Conservation (phyloP, 1,140 invertebrate species). For the Euura saliciscinereae region DNA sequence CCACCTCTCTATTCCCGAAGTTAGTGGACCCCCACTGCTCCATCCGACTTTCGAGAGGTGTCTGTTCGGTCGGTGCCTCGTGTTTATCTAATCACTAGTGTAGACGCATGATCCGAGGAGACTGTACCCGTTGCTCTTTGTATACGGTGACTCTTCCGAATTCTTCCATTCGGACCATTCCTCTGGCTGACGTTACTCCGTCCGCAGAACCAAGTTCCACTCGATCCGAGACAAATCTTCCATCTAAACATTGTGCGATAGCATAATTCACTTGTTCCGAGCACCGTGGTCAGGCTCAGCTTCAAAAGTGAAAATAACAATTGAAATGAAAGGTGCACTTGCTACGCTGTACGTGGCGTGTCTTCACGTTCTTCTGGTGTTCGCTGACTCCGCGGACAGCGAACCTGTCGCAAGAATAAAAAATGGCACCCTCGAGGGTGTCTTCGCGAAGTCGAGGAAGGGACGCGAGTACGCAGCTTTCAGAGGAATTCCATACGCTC, state of each 20-base stretch:
- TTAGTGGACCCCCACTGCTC: background rate
- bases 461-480: conserved; percentile 58
- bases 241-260: too few relatives aligned
- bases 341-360: background rate
- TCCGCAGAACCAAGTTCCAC: too few relatives aligned
- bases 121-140: background rate
- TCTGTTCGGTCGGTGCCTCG: background rate
- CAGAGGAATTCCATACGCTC: conserved; percentile 65
- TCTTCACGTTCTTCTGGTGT: background rate
- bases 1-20: background rate
- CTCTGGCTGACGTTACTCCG: too few relatives aligned
- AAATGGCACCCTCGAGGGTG: conserved; percentile 53
- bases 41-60: background rate
- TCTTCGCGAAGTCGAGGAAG: conserved; percentile 41
- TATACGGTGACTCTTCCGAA: too few relatives aligned
- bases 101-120: background rate
- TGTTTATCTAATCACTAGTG: background rate
- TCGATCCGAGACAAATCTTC: too few relatives aligned
- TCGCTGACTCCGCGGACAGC: background rate
- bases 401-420: conserved; percentile 35
- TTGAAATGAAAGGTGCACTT: background rate
- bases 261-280: too few relatives aligned
- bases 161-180: too few relatives aligned
- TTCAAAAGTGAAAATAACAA: background rate
- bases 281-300: too few relatives aligned